A percentile compares a stretch with the other conserved stretches of the same genome.
Conservation (phyloP, 2,797 vertebrate species). For the Halcyon smyrnensis region DNA sequence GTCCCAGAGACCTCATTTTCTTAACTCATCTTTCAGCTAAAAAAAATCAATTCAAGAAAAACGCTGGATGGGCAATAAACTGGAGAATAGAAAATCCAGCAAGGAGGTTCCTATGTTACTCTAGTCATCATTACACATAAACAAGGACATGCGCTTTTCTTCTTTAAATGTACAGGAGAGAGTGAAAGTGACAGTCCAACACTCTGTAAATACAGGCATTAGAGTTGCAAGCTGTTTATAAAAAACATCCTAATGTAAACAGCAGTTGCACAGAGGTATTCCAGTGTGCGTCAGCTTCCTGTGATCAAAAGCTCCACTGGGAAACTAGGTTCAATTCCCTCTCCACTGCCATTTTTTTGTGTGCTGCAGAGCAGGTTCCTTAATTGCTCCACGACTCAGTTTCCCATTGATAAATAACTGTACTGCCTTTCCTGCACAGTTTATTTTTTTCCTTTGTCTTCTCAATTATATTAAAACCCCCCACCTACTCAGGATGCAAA, state of each 20-base stretch:
- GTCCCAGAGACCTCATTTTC: neutral
- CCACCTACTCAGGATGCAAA: neutral
- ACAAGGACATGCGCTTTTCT: neutral
- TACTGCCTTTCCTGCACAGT: neutral
- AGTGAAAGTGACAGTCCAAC: neutral
- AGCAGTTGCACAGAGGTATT: neutral
- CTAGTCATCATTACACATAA: accelerated
- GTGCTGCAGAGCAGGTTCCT: neutral
- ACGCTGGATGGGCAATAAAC: neutral
- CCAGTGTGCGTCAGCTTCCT: neutral
- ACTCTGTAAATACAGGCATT: neutral
- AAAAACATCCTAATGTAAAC: neutral
- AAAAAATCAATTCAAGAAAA: neutral
- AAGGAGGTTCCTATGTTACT: neutral
- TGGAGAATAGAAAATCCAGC: neutral
- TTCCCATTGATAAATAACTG: conserved; percentile 3
- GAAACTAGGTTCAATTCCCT: neutral
- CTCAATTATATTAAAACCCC: neutral
- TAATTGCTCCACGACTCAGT: neutral
- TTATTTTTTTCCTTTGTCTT: neutral
- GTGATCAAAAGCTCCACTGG: neutral
- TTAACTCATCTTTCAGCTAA: neutral
- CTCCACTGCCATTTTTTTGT: neutral
- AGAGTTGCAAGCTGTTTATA: neutral
- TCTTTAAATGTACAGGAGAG: neutral